Percentiles rank a stretch among this genome's conserved stretches.
Conservation (phyloP, 2,888 invertebrate species). For the Patella caerulea region DNA sequence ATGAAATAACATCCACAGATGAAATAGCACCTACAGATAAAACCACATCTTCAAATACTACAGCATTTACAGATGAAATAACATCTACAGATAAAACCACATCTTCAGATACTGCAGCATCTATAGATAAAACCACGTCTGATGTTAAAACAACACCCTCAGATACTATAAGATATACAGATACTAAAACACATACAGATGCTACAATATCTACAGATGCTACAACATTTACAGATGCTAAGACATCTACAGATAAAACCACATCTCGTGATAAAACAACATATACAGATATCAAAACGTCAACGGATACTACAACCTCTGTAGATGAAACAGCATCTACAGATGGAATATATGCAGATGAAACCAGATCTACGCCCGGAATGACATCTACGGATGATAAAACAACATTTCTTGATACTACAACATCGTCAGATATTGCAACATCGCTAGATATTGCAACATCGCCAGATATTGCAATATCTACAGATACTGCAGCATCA, state of each 20-base stretch:
- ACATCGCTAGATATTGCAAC: background rate
- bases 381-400: background rate
- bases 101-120: background rate
- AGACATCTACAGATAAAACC: background rate
- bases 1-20: background rate
- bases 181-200: too few relatives aligned
- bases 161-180: background rate
- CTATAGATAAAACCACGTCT: background rate
- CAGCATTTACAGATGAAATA: background rate
- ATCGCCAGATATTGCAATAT: background rate
- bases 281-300: background rate
- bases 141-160: background rate
- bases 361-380: background rate
- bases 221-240: background rate
- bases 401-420: background rate
- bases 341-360: background rate
- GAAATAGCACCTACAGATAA: background rate
- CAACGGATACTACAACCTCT: background rate
- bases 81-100: background rate
- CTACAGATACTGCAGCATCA: background rate
- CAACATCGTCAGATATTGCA: background rate
- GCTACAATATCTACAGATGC: too few relatives aligned
- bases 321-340: background rate
- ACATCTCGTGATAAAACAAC: background rate
- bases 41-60: background rate